Evolutionary conservation across 2,113 vertebrate species (phyloP).

Genomic region (Mastomys coucha): DNA sequence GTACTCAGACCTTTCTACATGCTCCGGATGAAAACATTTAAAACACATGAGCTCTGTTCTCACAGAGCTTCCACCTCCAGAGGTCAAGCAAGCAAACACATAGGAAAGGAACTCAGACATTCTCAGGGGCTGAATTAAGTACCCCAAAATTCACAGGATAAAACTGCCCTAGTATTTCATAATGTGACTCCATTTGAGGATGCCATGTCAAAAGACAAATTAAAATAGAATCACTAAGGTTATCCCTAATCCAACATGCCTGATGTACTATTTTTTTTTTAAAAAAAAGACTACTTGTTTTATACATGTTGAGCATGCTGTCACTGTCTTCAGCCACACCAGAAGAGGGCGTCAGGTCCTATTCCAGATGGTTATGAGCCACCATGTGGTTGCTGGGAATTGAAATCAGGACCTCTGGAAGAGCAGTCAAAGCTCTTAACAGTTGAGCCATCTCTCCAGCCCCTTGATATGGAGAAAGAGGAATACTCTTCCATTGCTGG

Average conservation of each 20-base stretch:
- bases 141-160: background rate
- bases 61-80: background rate
- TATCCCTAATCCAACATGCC: background rate
- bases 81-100: slow-evolving; percentile 35
- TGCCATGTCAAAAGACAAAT: background rate
- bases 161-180: background rate
- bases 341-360: too few species aligned
- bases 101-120: background rate
- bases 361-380: too few species aligned
- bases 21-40: slow-evolving; percentile 20
- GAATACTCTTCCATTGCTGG: too few species aligned
- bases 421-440: too few species aligned
- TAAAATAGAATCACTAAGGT: background rate
- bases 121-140: background rate
- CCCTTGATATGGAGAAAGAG: too few species aligned
- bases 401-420: too few species aligned
- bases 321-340: too few species aligned
- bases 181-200: background rate
- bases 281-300: too few species aligned
- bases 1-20: slow-evolving; percentile 59
- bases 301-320: too few species aligned
- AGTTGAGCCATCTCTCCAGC: too few species aligned
- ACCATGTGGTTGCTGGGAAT: too few species aligned
- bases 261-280: too few species aligned
- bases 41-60: slow-evolving; percentile 37